Base-by-base conservation (phyloP, 2,888 invertebrate genomes). In the Drosophila mayaguana region DNA sequence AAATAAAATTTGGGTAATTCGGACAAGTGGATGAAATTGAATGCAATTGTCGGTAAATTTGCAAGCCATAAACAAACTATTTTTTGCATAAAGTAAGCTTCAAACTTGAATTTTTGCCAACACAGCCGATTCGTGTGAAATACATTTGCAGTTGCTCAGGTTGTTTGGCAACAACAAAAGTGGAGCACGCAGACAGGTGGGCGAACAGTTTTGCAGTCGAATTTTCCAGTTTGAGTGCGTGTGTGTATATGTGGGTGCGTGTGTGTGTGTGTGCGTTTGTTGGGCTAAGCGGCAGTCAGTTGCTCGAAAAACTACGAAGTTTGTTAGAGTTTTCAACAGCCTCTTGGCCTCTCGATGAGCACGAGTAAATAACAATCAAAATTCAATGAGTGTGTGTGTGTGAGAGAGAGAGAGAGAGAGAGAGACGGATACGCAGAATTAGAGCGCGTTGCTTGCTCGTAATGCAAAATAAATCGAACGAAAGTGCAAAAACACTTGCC, bases 401-500 rank as follows among this genome's bases (percentile, higher is more conserved):
- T 20, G 18, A 32, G 22, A 48, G 20, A 25, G 42, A 43, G 16
- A 22, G 32, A 48, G 28, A 18, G 16, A 25, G 25, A 42, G 36
- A 32, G 36, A 43, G 16, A 14, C 25, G 16, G 2, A 22, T 11
- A 7, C 32, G n/a, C 11, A 12, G 12, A n/a, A 59, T 18, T 50
- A 32, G 46, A 42, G 43, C 55, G 43, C 45, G 55, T 56, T 34
- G 50, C 68, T 56, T 32, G 32, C 66, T 54, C 74, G 54, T 71
- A 72, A 77, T 78, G 72, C 73, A 67, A 46, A 72, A 70, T 69
- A 86, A 77, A 80, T 83, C 77, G 89, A 88, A 71, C 63, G 65
- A 20, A 57, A 70, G 68, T 77, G 80, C 83, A 72, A 86, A 86
- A 83, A 73, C 77, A 82, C 72, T 85, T 83, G 63, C 64, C 65